Percentiles rank a stretch among this genome's conserved stretches.
Conservation (phyloP, 1,140 invertebrate species). For the Psix sp. region DNA sequence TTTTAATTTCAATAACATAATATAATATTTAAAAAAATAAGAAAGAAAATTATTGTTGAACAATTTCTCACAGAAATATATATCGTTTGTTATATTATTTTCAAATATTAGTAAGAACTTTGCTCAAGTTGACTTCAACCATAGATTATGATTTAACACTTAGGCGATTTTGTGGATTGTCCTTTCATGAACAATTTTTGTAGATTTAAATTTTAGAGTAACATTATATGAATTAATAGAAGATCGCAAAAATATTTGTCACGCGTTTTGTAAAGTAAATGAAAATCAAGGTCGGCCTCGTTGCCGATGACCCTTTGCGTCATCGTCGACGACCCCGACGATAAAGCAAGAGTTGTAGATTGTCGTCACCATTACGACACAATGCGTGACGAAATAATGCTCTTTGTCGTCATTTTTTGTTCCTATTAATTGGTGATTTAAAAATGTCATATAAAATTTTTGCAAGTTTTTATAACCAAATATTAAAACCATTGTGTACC, state of each 20-base stretch:
- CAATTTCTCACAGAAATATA: too few relatives aligned
- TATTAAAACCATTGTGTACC: too few relatives aligned
- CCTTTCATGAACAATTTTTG: background rate
- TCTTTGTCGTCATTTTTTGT: slow-evolving; percentile 26
- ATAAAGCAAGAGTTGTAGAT: slow-evolving; percentile 40
- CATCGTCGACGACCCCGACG: slow-evolving; percentile 53
- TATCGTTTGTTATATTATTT: too few relatives aligned
- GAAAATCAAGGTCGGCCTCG: slow-evolving; percentile 58
- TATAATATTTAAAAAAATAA: too few relatives aligned
- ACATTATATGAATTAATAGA: slow-evolving; percentile 14
- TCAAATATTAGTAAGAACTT: too few relatives aligned
- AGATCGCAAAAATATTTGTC: slow-evolving; percentile 27
- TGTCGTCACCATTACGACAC: slow-evolving; percentile 56
- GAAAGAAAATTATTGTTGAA: too few relatives aligned
- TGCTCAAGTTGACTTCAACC: too few relatives aligned
- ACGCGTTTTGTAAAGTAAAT: slow-evolving; percentile 35
- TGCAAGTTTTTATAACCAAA: too few relatives aligned
- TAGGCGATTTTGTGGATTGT: too few relatives aligned
- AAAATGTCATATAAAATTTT: background rate
- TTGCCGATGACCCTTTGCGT: slow-evolving; percentile 58
- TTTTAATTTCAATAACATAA: too few relatives aligned
- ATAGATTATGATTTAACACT: too few relatives aligned
- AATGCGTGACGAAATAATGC: slow-evolving; percentile 43
- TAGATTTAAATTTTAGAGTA: slow-evolving; percentile 2
- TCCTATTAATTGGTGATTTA: slow-evolving; percentile 11